Conservation (phyloP, 2,113 vertebrate genomes). For the Petaurus breviceps region DNA sequence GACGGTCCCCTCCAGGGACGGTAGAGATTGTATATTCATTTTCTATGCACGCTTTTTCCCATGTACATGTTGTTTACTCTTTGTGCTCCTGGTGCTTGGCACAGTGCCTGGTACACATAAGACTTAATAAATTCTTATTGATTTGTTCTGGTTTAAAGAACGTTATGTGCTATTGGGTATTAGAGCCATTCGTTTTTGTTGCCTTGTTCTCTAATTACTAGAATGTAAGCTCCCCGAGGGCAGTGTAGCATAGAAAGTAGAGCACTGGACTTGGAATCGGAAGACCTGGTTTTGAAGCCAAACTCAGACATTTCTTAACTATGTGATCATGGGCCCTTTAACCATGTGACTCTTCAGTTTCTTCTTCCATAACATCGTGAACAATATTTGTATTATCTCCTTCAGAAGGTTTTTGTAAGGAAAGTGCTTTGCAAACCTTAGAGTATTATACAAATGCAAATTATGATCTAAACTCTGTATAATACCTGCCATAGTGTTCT, state of each 20-base stretch:
- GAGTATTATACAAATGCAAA: neutral
- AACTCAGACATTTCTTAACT: neutral
- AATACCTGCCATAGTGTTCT: neutral
- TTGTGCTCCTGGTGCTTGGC: neutral
- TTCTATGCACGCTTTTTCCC: neutral
- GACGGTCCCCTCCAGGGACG: neutral
- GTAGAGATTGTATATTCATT: neutral
- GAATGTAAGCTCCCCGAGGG: neutral
- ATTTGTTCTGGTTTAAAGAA: neutral
- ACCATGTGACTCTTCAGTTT: neutral
- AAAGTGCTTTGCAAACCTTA: neutral
- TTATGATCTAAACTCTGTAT: neutral
- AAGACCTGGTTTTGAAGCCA: neutral
- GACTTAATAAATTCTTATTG: neutral
- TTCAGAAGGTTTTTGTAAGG: neutral
- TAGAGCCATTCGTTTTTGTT: neutral
- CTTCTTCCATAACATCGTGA: neutral
- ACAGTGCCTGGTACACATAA: neutral
- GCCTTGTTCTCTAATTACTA: neutral
- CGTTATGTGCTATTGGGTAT: neutral
- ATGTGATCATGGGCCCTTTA: neutral
- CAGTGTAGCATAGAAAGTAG: neutral
- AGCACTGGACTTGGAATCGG: no score
- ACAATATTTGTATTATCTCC: neutral
- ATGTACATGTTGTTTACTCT: neutral